A percentile compares a stretch with the other conserved stretches of the same genome.
Conservation (phyloP, 1,140 invertebrate species). For the Caenorhabditis briggsae region DNA sequence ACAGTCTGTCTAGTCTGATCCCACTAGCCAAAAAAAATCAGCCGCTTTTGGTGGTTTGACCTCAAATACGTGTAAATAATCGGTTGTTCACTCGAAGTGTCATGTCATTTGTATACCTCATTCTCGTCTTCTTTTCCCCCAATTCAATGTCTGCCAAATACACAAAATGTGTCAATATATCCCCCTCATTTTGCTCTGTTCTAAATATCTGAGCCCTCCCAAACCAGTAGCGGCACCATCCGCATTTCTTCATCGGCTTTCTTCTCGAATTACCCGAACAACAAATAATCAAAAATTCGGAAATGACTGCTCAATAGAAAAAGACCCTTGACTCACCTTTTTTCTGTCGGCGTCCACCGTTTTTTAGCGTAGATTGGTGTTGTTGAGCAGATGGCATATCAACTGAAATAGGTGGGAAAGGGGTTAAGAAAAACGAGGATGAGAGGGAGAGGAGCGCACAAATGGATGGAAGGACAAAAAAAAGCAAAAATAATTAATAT, state of each 20-base stretch:
- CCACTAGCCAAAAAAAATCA: not conserved
- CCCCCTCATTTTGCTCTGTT: not conserved
- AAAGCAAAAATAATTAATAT: constrained; percentile 28
- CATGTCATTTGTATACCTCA: not conserved
- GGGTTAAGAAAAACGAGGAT: not conserved
- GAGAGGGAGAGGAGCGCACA: too few relatives aligned
- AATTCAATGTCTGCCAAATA: constrained; percentile 7
- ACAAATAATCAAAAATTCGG: constrained; percentile 48
- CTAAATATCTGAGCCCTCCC: constrained; percentile 2
- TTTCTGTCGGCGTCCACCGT: constrained; percentile 41
- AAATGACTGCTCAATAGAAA: not conserved
- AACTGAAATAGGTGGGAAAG: constrained; percentile 13
- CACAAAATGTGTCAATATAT: constrained; percentile 45
- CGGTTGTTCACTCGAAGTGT: not conserved
- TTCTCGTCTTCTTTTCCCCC: constrained; percentile 1
- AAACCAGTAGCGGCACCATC: not conserved
- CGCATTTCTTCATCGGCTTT: not conserved
- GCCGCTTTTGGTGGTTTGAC: not conserved
- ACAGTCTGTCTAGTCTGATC: too few relatives aligned
- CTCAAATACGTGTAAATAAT: not conserved
- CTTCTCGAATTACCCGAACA: constrained; percentile 48
- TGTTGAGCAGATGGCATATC: constrained; percentile 46
- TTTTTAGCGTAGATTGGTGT: constrained; percentile 57
- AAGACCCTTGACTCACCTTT: constrained; percentile 37
- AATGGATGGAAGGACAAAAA: not conserved